Conservation (phyloP, 1,140 invertebrate genomes). For the Pantala flavescens region DNA sequence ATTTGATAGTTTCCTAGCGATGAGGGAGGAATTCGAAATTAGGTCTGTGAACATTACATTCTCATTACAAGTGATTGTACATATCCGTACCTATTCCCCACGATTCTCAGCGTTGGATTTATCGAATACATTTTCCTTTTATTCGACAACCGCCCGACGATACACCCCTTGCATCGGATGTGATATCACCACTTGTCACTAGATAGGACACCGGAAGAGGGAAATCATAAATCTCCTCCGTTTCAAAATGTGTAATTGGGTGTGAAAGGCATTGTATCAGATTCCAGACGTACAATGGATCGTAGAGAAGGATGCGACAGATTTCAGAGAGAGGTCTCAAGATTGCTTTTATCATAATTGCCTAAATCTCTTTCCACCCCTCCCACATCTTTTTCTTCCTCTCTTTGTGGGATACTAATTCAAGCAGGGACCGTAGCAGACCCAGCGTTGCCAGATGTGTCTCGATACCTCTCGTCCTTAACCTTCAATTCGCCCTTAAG, state of each 20-base stretch:
- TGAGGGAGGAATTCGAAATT: too few relatives aligned
- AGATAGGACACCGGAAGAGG: neutral
- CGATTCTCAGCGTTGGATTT: too few relatives aligned
- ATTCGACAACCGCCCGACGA: too few relatives aligned
- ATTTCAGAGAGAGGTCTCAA: neutral
- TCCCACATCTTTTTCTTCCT: neutral
- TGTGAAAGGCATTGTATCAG: slow-evolving; percentile 1
- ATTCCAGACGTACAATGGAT: neutral
- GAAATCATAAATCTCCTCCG: neutral
- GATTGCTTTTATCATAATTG: slow-evolving; percentile 10
- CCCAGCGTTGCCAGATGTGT: neutral
- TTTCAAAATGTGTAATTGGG: slow-evolving; percentile 8
- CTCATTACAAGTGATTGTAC: too few relatives aligned
- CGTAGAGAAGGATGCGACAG: neutral
- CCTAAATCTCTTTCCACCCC: neutral
- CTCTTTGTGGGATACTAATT: neutral
- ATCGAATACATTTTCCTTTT: too few relatives aligned
- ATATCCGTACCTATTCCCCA: too few relatives aligned
- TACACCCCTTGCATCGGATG: too few relatives aligned
- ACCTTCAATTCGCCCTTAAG: neutral
- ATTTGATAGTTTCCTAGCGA: too few relatives aligned
- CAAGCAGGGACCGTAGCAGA: neutral
- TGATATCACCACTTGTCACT: too few relatives aligned
- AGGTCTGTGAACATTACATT: too few relatives aligned
- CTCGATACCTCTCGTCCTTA: neutral